Conservation (phyloP, 2,888 invertebrate genomes). For the Drosophila suboccidentalis region DNA sequence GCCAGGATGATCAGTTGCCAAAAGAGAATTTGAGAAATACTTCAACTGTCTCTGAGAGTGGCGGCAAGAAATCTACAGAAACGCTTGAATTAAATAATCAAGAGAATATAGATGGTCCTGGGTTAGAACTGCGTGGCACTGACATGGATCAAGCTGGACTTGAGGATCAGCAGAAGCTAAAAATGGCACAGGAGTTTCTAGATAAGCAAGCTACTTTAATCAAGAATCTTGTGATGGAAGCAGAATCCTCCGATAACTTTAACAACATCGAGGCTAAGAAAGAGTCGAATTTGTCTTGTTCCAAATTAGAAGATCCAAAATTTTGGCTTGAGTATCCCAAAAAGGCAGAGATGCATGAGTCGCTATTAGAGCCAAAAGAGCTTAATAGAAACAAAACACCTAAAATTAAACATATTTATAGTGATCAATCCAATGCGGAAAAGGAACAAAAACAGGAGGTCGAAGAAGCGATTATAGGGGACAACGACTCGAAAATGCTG, state of each 20-base stretch:
- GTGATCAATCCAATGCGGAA: background rate
- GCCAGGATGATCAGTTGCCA: background rate
- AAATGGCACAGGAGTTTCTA: conserved; percentile 1
- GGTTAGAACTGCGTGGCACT: background rate
- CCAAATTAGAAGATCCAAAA: background rate
- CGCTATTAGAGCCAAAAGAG: background rate
- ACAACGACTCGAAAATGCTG: background rate
- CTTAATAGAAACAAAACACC: background rate
- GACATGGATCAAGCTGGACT: background rate
- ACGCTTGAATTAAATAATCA: background rate
- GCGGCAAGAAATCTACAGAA: background rate
- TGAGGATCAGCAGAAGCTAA: conserved; percentile 3
- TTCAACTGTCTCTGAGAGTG: background rate
- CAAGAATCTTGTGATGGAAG: conserved; percentile 2
- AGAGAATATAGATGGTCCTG: background rate
- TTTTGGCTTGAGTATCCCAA: background rate
- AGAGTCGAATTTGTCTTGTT: background rate
- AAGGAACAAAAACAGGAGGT: background rate
- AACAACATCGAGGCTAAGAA: background rate
- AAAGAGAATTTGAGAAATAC: background rate
- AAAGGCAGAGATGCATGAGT: background rate
- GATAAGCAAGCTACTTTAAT: conserved; percentile 5
- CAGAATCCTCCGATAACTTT: background rate
- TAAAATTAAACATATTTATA: background rate
- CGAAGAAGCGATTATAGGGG: background rate